phyloP scores from a whole-genome alignment of 2,888 invertebrate species.

The Cataglyphis livida region DNA sequence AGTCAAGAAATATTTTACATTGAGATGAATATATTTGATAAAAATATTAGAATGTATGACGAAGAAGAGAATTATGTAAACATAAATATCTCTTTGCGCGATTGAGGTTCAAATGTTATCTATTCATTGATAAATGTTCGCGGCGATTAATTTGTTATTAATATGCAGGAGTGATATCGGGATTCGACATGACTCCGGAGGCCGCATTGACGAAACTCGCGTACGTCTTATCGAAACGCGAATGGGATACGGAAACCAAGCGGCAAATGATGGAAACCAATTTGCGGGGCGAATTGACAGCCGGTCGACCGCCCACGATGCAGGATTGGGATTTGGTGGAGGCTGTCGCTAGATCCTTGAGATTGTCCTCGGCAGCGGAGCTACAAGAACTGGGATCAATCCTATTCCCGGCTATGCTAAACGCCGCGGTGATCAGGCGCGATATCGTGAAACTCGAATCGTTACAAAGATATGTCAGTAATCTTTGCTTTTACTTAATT shows the following conservation, averaged over 20 bases:
- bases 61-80: constrained; percentile 11
- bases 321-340: constrained; percentile 87
- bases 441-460: constrained; percentile 87
- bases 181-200: constrained; percentile 97
- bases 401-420: constrained; percentile 90
- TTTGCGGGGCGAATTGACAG: constrained; percentile 93
- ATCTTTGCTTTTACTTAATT: background rate
- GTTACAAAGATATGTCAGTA: constrained; percentile 83
- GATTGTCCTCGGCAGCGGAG: constrained; percentile 87
- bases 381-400: constrained; percentile 87
- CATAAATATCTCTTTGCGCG: background rate
- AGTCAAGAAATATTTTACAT: background rate
- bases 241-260: constrained; percentile 89
- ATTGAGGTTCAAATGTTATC: background rate
- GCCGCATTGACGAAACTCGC: constrained; percentile 96
- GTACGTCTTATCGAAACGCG: constrained; percentile 94
- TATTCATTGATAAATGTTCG: background rate
- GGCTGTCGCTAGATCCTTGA: constrained; percentile 88
- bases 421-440: constrained; percentile 88
- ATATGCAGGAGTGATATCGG: constrained; percentile 90
- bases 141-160: background rate
- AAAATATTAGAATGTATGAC: background rate
- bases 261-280: constrained; percentile 92
- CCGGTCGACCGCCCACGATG: constrained; percentile 80
- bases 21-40: background rate